Conservation (phyloP, 2,113 vertebrate genomes). For the Tiliqua scincoides region DNA sequence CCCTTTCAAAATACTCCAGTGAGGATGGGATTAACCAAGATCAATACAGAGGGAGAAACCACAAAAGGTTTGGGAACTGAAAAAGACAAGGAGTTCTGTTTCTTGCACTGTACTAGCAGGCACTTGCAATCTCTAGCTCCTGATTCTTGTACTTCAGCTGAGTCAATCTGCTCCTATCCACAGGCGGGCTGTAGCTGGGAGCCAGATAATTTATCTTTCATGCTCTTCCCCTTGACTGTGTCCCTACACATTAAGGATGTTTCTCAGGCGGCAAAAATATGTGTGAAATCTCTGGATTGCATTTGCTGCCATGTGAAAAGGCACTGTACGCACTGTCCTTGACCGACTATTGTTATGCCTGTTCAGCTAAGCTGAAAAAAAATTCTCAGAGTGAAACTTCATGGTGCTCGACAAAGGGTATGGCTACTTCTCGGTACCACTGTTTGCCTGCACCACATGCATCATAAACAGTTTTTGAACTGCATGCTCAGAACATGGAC, state of each 20-base stretch:
- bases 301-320: conserved; percentile 64
- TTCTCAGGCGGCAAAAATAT: conserved; percentile 73
- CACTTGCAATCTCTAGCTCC: conserved; percentile 67
- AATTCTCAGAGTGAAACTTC: conserved; percentile 50
- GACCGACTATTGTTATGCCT: conserved; percentile 64
- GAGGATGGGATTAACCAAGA: conserved; percentile 58
- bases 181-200: conserved; percentile 70
- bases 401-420: conserved; percentile 33
- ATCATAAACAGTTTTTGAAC: neutral
- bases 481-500: conserved; percentile 26
- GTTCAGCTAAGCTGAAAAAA: conserved; percentile 50
- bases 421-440: conserved; percentile 30
- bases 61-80: conserved; percentile 27
- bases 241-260: conserved; percentile 72
- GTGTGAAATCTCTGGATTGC: conserved; percentile 75
- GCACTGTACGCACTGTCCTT: conserved; percentile 66
- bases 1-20: conserved; percentile 34
- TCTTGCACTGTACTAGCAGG: conserved; percentile 62
- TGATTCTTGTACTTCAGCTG: conserved; percentile 54
- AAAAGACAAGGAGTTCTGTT: conserved; percentile 40
- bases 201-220: conserved; percentile 74
- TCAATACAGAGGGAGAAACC: conserved; percentile 52
- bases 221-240: conserved; percentile 70
- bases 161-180: conserved; percentile 74
- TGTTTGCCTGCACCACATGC: conserved; percentile 1